phyloP scores from a whole-genome alignment of 2,888 invertebrate species.

The Apamea sordens region DNA sequence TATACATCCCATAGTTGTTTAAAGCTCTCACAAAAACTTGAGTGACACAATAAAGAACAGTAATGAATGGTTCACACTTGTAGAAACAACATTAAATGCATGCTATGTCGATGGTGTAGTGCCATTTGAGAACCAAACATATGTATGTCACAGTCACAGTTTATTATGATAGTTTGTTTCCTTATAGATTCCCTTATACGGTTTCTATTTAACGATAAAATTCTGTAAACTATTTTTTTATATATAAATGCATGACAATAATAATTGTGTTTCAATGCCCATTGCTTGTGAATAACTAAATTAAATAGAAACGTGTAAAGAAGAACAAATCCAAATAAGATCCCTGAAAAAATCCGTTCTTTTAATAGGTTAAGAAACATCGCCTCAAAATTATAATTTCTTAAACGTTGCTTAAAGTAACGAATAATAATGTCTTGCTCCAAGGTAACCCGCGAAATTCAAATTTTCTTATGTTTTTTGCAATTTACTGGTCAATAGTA shows the following conservation, averaged over 20 bases:
- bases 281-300: neutral
- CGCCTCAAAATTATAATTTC: neutral
- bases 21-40: neutral
- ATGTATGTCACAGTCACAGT: constrained; percentile 25
- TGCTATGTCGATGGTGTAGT: neutral
- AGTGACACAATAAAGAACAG: neutral
- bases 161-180: constrained; percentile 46
- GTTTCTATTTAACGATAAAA: constrained; percentile 5
- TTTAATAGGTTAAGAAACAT: constrained; percentile 2
- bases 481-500: too few relatives aligned
- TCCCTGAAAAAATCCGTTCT: neutral
- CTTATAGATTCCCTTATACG: neutral
- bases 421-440: neutral
- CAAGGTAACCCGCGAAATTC: too few relatives aligned
- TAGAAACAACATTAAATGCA: neutral
- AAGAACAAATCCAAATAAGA: neutral
- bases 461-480: too few relatives aligned
- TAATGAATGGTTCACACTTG: constrained; percentile 1
- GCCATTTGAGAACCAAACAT: constrained; percentile 22
- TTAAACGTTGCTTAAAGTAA: neutral
- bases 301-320: neutral
- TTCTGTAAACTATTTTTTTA: neutral
- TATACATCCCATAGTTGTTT: neutral
- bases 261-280: neutral
- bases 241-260: neutral